phyloP scores from a whole-genome alignment of 2,888 invertebrate genomes.

The Ochropacha duplaris region DNA sequence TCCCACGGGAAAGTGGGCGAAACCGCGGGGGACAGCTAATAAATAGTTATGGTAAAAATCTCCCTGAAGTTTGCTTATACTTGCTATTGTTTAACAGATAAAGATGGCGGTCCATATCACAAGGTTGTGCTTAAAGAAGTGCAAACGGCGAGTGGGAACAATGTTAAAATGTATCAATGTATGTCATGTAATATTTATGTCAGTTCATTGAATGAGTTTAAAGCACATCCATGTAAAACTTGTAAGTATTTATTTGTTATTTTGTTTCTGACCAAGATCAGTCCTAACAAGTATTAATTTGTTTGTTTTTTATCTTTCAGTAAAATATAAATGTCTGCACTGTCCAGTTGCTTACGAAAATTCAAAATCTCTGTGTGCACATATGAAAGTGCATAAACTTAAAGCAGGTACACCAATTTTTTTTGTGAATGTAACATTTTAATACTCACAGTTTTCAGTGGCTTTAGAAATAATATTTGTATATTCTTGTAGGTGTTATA shows the following conservation, averaged over 20 bases:
- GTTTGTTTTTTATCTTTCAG: constrained; percentile 45
- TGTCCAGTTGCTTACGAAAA: constrained; percentile 78
- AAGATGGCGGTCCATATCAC: constrained; percentile 49
- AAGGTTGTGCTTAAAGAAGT: constrained; percentile 63
- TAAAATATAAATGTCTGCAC: constrained; percentile 69
- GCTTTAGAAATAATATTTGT: not conserved
- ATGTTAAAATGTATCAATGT: constrained; percentile 61
- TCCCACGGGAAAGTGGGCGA: too few relatives aligned
- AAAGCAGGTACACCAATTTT: constrained; percentile 43
- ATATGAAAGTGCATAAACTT: constrained; percentile 83
- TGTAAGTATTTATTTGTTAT: constrained; percentile 45
- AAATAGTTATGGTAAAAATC: too few relatives aligned
- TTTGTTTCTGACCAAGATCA: not conserved
- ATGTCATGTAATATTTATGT: constrained; percentile 59
- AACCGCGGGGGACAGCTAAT: too few relatives aligned
- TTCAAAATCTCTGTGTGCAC: constrained; percentile 82
- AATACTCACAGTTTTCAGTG: not conserved
- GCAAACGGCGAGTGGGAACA: constrained; percentile 42
- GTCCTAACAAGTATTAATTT: not conserved
- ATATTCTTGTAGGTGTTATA: not conserved
- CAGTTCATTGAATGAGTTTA: constrained; percentile 56
- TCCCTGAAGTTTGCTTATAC: too few relatives aligned
- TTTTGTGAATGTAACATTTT: not conserved
- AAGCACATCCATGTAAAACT: constrained; percentile 58
- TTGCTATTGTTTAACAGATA: constrained; percentile 35